These are phyloP conservation scores for Scaptomyza flava DNA, from an alignment of 2,888 invertebrate genomes.

Conservation along the genomic window DNA sequence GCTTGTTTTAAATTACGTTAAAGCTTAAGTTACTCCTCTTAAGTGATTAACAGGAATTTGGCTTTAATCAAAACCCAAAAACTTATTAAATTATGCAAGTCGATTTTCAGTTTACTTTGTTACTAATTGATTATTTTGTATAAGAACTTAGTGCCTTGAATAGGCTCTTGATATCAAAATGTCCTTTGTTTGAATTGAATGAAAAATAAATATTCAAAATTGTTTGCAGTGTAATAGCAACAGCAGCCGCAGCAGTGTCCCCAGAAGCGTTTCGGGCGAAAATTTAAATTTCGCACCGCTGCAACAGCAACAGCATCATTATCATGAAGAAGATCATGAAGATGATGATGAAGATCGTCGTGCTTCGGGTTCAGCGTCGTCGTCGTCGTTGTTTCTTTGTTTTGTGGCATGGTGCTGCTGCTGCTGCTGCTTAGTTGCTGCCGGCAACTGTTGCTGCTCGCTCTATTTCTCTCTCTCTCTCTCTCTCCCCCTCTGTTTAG, in stretches of 20 bases:
- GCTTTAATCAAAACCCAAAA: no score
- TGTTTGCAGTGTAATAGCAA: conserved; percentile 15
- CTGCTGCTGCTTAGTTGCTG: conserved; percentile 7
- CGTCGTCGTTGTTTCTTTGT: conserved; percentile 52
- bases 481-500: conserved; percentile 16
- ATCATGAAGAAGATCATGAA: conserved; percentile 25
- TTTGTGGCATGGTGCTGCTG: conserved; percentile 42
- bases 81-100: no score
- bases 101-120: no score
- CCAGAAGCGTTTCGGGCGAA: conserved; percentile 81
- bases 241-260: conserved; percentile 68
- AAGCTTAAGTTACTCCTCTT: no score
- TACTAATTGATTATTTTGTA: no score
- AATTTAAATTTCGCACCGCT: conserved; percentile 81
- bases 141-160: no score
- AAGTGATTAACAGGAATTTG: no score
- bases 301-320: conserved; percentile 41
- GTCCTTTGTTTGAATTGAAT: no score
- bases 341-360: conserved; percentile 39
- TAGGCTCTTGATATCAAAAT: no score
- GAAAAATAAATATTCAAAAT: not conserved
- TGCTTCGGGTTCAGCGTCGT: conserved; percentile 40
- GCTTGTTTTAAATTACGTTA: no score
- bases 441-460: conserved; percentile 9
- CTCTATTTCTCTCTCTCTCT: conserved; percentile 15